These are phyloP conservation scores for Pandion haliaetus DNA, from an alignment of 2,113 vertebrate species.

Conservation along the genomic window DNA sequence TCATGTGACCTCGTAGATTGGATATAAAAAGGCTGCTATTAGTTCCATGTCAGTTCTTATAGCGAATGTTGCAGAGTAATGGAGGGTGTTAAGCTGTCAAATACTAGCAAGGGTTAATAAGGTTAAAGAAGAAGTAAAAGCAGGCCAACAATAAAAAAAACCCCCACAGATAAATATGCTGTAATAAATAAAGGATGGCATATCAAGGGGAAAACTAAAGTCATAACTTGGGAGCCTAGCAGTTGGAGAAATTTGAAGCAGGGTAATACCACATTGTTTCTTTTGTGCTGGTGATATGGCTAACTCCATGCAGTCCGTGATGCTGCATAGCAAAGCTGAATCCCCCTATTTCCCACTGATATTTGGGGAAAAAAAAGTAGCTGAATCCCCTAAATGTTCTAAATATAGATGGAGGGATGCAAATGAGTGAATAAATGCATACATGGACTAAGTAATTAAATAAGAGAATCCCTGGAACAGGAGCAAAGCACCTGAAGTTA, in stretches of 20 bases:
- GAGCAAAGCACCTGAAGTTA: conserved; percentile 50
- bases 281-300: not conserved
- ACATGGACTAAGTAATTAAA: conserved; percentile 4
- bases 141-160: conserved; percentile 73
- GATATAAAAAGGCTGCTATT: conserved; percentile 82
- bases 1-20: conserved; percentile 75
- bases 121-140: conserved; percentile 82
- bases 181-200: conserved; percentile 74
- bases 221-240: conserved; percentile 46
- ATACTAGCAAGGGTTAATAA: conserved; percentile 84
- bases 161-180: conserved; percentile 63
- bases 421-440: conserved; percentile 60
- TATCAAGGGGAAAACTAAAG: conserved; percentile 52
- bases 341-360: not conserved
- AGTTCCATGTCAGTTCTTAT: conserved; percentile 80
- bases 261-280: not conserved
- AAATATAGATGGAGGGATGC: conserved; percentile 3
- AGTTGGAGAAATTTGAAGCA: not conserved
- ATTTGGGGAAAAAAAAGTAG: not conserved
- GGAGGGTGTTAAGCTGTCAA: conserved; percentile 84
- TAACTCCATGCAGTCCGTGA: not conserved
- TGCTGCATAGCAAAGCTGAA: not conserved
- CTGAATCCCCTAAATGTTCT: not conserved
- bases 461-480: conserved; percentile 13
- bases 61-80: conserved; percentile 76